These are phyloP conservation scores for Hemibagrus guttatus DNA, from an alignment of 2,797 vertebrate genomes.

Conservation along the genomic window DNA sequence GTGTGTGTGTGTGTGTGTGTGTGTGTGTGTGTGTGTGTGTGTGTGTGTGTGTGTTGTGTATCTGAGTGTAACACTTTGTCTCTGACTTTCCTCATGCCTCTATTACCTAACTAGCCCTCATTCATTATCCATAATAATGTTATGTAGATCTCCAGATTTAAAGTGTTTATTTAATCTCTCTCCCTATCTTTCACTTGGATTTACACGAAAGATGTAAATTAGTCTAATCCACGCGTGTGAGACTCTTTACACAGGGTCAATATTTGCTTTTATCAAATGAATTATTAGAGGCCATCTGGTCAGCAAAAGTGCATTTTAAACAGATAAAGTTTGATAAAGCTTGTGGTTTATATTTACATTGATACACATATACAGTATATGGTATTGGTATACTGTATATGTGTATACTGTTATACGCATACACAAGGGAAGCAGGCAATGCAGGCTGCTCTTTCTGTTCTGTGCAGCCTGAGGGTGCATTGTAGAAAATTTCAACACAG, in stretches of 20 bases:
- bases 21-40: slow-evolving; percentile 34
- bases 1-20: slow-evolving; percentile 23
- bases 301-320: neutral
- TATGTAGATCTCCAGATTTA: slow-evolving; percentile 32
- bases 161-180: slow-evolving; percentile 26
- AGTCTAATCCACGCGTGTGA: slow-evolving; percentile 30
- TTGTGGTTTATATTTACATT: neutral
- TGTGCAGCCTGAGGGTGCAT: slow-evolving; percentile 11
- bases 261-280: slow-evolving; percentile 5
- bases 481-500: neutral
- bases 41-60: slow-evolving; percentile 17
- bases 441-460: neutral
- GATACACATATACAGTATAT: neutral
- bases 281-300: neutral
- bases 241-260: slow-evolving; percentile 24
- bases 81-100: neutral
- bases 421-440: neutral
- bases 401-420: neutral
- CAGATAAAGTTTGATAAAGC: neutral
- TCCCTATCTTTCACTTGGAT: slow-evolving; percentile 14
- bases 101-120: slow-evolving; percentile 5
- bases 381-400: neutral
- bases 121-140: slow-evolving; percentile 30
- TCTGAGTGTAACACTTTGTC: neutral
- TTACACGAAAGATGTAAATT: slow-evolving; percentile 14